Evolutionary conservation across 2,888 invertebrate genomes (phyloP).

Genomic region (Chromoteleia sp.): DNA sequence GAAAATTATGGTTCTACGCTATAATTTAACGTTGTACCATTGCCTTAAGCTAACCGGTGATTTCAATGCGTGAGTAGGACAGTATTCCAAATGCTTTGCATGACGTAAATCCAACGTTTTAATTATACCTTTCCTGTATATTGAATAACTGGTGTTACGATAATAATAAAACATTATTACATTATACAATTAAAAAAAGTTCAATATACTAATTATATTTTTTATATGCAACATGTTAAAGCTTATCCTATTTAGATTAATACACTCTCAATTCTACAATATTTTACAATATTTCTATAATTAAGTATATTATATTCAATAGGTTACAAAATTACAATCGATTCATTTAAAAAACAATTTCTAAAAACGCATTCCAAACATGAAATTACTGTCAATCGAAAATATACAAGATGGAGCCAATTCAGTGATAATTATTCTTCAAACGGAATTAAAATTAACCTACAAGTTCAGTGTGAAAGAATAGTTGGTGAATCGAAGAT

Average conservation of each 20-base stretch:
- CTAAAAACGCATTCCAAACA: conserved; percentile 20
- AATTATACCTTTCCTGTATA: no score
- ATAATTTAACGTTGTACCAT: conserved; percentile 20
- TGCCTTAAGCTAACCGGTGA: conserved; percentile 23
- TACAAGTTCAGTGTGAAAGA: conserved; percentile 73
- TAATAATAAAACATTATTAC: no score
- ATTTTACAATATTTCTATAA: no score
- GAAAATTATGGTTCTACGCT: neutral
- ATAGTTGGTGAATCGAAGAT: conserved; percentile 61
- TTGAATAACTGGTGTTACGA: conserved; percentile 68
- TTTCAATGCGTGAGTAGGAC: conserved; percentile 28
- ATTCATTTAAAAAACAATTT: neutral
- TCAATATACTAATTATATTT: no score
- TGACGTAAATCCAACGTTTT: no score
- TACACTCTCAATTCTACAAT: no score
- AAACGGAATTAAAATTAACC: conserved; percentile 74
- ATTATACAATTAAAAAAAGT: no score
- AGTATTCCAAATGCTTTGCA: conserved; percentile 74
- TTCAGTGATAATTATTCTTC: conserved; percentile 46
- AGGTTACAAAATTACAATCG: neutral
- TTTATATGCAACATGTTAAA: no score
- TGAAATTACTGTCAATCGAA: conserved; percentile 14
- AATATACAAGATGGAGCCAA: conserved; percentile 41
- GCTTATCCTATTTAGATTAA: no score
- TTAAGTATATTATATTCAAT: neutral